Conservation (phyloP, 2,113 vertebrate species). For the Cisticola juncidis region DNA sequence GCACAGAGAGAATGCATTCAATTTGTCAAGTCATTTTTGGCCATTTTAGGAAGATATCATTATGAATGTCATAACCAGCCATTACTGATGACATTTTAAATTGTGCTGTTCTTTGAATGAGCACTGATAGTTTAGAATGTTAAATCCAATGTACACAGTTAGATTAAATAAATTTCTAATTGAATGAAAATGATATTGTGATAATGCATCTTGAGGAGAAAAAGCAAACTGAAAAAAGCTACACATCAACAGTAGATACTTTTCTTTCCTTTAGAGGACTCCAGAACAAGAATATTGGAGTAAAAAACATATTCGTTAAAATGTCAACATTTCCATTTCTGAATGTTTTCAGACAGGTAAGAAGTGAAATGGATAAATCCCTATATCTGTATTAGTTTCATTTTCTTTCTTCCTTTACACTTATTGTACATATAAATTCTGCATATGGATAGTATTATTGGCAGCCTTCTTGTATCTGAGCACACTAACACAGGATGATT, state of each 20-base stretch:
- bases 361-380: background rate
- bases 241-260: background rate
- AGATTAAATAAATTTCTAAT: background rate
- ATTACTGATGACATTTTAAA: background rate
- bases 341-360: background rate
- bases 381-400: background rate
- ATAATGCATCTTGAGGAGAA: background rate
- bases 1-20: background rate
- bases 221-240: background rate
- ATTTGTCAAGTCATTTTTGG: constrained; percentile 12
- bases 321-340: background rate
- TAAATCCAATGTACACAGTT: background rate
- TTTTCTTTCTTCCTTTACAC: background rate
- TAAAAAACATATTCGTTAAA: background rate
- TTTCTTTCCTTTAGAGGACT: background rate
- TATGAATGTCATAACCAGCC: background rate
- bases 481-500: background rate
- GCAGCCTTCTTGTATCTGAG: background rate
- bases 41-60: constrained; percentile 25
- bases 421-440: background rate
- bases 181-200: background rate
- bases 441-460: background rate
- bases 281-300: background rate
- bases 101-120: background rate
- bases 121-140: background rate